Evolutionary conservation across 2,797 vertebrate species (phyloP).

Genomic region (Percopsis omiscomaycus): DNA sequence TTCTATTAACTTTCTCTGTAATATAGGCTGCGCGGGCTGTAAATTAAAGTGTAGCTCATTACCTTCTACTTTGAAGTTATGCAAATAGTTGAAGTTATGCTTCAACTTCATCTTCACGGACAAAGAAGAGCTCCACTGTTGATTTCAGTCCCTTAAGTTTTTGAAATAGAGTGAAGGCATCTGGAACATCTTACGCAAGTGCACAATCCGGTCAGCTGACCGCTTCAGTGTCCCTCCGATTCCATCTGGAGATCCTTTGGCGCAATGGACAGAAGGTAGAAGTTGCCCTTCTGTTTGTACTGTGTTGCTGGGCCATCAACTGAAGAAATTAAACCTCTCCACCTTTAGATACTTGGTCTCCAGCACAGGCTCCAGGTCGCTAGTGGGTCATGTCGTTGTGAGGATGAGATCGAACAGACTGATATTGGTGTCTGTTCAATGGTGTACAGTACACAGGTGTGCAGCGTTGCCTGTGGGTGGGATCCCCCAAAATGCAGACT

Average conservation of each 20-base stretch:
- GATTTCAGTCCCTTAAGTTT: conserved; percentile 1
- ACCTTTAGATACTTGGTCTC: not conserved
- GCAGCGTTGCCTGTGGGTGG: conserved; percentile 23
- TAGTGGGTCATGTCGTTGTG: conserved; percentile 15
- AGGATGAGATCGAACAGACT: conserved; percentile 20
- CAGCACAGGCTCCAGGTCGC: conserved; percentile 20
- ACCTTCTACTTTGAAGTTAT: too few relatives aligned
- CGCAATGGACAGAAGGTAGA: conserved; percentile 18
- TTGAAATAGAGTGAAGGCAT: not conserved
- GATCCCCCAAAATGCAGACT: conserved; percentile 22
- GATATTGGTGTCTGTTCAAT: not conserved
- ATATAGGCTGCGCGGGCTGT: too few relatives aligned
- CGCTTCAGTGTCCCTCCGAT: conserved; percentile 5
- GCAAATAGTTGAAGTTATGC: too few relatives aligned
- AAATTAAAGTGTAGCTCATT: too few relatives aligned
- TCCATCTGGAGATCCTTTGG: conserved; percentile 17
- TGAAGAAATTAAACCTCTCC: not conserved
- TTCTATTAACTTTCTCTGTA: too few relatives aligned
- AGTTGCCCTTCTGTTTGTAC: conserved; percentile 16
- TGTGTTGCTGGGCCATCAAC: conserved; percentile 15
- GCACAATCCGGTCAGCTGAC: conserved; percentile 5
- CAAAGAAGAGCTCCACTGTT: conserved; percentile 9
- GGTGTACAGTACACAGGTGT: conserved; percentile 17
- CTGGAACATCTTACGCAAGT: not conserved
- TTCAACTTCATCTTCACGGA: not conserved